Conservation (phyloP, 92 coral and sea anemone species). For the Metridium senile region DNA sequence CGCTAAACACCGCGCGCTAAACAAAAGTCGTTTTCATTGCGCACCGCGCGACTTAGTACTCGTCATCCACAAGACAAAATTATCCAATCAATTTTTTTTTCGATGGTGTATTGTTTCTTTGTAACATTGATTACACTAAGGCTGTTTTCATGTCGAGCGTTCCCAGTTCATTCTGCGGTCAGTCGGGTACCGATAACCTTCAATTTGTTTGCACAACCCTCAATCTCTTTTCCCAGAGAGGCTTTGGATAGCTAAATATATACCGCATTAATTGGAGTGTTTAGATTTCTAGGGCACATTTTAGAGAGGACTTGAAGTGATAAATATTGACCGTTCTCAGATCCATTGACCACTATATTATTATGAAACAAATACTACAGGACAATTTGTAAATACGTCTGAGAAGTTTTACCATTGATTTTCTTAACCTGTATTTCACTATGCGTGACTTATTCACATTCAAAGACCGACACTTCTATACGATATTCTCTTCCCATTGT, state of each 20-base stretch:
- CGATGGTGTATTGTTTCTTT: slow-evolving; percentile 75
- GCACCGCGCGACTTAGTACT: neutral
- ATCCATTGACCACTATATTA: neutral
- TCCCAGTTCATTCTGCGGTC: neutral
- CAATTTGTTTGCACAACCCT: neutral
- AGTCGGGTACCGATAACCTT: neutral
- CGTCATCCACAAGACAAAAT: slow-evolving; percentile 4
- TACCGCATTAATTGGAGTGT: slow-evolving; percentile 2
- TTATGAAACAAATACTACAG: neutral
- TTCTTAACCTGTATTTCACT: slow-evolving; percentile 1
- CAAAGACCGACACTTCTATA: neutral
- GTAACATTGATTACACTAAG: slow-evolving; percentile 70
- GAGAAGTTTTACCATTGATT: neutral
- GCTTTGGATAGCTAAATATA: neutral
- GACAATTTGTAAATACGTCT: neutral
- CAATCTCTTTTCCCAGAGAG: neutral
- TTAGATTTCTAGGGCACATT: slow-evolving; percentile 18
- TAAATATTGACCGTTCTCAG: slow-evolving; percentile 24
- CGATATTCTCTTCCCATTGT: neutral
- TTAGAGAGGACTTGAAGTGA: slow-evolving; percentile 9
- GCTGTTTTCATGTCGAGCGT: slow-evolving; percentile 19
- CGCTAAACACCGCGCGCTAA: slow-evolving; percentile 67
- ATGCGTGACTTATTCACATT: slow-evolving; percentile 7
- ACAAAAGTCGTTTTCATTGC: slow-evolving; percentile 33
- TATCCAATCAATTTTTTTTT: slow-evolving; percentile 64